Base-by-base conservation (phyloP, 37 sponge, comb jelly and placozoan species). In the Theonella swinhoei region DNA sequence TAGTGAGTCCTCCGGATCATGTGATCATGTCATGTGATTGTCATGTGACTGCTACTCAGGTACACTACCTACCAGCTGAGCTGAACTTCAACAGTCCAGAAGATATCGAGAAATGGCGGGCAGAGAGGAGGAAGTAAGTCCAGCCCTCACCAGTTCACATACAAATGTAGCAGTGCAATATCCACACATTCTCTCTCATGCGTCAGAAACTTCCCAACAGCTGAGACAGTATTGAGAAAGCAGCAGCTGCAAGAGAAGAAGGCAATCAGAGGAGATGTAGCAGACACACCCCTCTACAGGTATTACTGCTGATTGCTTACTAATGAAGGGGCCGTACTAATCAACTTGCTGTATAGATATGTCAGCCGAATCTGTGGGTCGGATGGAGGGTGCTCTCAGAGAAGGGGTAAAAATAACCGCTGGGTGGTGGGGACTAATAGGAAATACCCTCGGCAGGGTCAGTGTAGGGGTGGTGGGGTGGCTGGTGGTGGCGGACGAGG, bases 31-130 rank as follows among this genome's bases (percentile, higher is more conserved):
- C 62, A 40, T 22, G 29, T 31, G 74, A 30, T 3, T 47, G 42
- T 23, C 26, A 39, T 24, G 24, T 60, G 39, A 74, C 2, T 47
- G 54, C 14, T 17, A 17, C 11, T n/a, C 31, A 89, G 90, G 29
- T 83, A 8, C 94, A 93, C 60, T 38, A 58, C 36, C 34, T 93
- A 4, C 94, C 94, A 8, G 80, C 86, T 9, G 87, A 82, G 70
- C 76, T 93, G 42, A 83, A 79, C 17, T 87, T 91, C 34, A 40
- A 74, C 36, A 72, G 89, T 38, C 68, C 80, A 3, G 95, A 94
- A 38, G 95, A 94, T 5, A 90, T 91, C 43, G 59, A 36, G 37
- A 91, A 85, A 77, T 94, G 95, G 95, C 80, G 89, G 62, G 89
- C 90, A 37, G 83, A 88, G 20, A 90, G 95, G 64, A 83, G 67